Evolutionary conservation across 92 coral and sea anemone species (phyloP).

Genomic region (Paramuricea clavata): DNA sequence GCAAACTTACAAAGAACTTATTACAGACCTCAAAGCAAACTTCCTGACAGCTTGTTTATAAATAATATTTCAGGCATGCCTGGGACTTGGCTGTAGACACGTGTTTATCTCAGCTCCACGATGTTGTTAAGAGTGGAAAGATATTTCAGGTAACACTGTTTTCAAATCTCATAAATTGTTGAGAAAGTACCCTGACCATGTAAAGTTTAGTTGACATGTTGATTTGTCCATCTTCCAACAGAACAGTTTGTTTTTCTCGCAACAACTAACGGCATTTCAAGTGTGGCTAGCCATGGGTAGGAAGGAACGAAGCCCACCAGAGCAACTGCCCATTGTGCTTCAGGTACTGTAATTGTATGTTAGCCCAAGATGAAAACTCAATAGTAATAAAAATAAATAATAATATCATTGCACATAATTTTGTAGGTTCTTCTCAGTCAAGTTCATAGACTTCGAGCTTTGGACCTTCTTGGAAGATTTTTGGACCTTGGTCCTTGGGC

Average conservation of each 20-base stretch:
- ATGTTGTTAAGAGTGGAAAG: conserved; percentile 80
- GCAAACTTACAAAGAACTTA: no score
- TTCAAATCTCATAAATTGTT: no score
- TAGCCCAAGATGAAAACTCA: no score
- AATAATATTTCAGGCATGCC: conserved; percentile 84
- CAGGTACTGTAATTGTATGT: no score
- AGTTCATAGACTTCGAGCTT: conserved; percentile 93
- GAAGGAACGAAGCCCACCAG: conserved; percentile 86
- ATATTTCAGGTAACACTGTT: conserved; percentile 73
- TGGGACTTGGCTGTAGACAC: conserved; percentile 99
- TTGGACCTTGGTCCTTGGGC: conserved; percentile 99
- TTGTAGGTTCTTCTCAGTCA: conserved; percentile 87
- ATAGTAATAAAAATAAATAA: no score
- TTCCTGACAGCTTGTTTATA: not conserved
- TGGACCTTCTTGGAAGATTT: conserved; percentile 91
- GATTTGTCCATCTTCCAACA: conserved; percentile 40
- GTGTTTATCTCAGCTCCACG: conserved; percentile 89
- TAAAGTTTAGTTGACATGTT: not conserved
- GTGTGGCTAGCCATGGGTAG: conserved; percentile 99
- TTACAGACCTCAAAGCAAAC: no score
- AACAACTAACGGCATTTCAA: conserved; percentile 95
- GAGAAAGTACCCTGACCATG: no score
- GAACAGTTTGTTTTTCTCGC: conserved; percentile 96
- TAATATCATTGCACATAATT: not conserved
- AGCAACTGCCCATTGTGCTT: conserved; percentile 93